Evolutionary conservation across 2,113 vertebrate species (phyloP).

Genomic region (Tamias sibiricus): DNA sequence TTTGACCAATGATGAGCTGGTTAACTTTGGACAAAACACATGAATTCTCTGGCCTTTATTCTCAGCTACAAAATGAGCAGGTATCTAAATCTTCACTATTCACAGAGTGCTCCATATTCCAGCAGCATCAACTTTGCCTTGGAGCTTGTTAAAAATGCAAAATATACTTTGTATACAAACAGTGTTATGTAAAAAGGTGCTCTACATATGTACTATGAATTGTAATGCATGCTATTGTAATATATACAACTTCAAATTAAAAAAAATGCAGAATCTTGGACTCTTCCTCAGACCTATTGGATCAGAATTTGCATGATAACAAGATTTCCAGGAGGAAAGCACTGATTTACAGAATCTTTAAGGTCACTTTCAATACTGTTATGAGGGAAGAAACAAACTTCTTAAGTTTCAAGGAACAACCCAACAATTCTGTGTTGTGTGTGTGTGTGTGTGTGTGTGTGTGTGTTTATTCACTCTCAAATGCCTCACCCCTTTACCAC

Average conservation of each 20-base stretch:
- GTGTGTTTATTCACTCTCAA: constrained; percentile 33
- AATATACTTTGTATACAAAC: no score
- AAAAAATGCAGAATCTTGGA: background rate
- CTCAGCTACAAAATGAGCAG: background rate
- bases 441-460: fast-evolving
- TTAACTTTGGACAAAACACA: background rate
- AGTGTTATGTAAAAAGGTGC: no score
- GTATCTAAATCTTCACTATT: background rate
- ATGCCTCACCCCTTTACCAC: constrained; percentile 50
- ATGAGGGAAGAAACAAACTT: background rate
- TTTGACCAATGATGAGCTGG: background rate
- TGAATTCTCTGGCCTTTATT: background rate
- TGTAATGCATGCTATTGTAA: no score
- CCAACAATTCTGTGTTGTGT: no score
- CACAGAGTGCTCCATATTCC: fast-evolving
- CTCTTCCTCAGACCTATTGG: fast-evolving
- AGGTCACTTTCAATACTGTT: background rate
- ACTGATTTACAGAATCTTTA: background rate
- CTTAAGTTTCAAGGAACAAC: background rate
- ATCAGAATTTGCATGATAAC: background rate
- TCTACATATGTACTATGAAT: no score
- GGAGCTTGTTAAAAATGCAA: background rate
- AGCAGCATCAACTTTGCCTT: fast-evolving
- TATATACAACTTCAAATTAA: no score
- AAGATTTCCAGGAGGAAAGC: background rate